Conservation (phyloP, 2,888 invertebrate species). For the Gastrophysa polygoni region DNA sequence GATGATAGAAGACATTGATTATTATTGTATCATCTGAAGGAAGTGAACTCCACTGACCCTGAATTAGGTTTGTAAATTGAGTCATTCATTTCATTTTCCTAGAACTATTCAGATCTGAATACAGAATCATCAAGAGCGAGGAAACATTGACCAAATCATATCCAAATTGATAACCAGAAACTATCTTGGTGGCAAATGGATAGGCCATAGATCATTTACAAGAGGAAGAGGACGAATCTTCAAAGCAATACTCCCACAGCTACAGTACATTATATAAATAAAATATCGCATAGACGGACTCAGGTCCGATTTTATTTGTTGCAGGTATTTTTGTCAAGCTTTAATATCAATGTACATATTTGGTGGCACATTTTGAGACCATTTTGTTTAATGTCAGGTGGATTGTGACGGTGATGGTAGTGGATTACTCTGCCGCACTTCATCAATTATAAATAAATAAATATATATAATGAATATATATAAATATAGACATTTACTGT, state of each 20-base stretch:
- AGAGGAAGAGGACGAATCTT: not conserved
- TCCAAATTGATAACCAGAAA: not conserved
- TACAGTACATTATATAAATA: not conserved
- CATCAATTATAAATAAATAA: not conserved
- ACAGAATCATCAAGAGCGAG: conserved; percentile 21
- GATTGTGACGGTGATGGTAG: conserved; percentile 14
- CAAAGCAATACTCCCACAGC: not conserved
- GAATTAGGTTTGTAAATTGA: not conserved
- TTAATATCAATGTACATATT: conserved; percentile 32
- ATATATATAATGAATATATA: not conserved
- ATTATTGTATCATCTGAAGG: not conserved
- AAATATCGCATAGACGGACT: not conserved
- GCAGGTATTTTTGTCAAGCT: conserved; percentile 32
- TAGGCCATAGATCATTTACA: not conserved
- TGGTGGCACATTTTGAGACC: conserved; percentile 29
- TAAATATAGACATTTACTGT: not conserved
- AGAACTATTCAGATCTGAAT: conserved; percentile 26
- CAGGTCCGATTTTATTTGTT: not conserved
- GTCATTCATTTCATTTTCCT: conserved; percentile 6
- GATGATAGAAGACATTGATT: no score
- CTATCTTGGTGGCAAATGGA: not conserved
- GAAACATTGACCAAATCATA: conserved; percentile 18
- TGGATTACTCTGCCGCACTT: not conserved
- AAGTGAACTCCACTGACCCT: not conserved
- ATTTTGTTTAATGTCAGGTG: conserved; percentile 27